These are phyloP conservation scores for Musca domestica DNA, from an alignment of 1,140 invertebrate species.

Conservation along the genomic window DNA sequence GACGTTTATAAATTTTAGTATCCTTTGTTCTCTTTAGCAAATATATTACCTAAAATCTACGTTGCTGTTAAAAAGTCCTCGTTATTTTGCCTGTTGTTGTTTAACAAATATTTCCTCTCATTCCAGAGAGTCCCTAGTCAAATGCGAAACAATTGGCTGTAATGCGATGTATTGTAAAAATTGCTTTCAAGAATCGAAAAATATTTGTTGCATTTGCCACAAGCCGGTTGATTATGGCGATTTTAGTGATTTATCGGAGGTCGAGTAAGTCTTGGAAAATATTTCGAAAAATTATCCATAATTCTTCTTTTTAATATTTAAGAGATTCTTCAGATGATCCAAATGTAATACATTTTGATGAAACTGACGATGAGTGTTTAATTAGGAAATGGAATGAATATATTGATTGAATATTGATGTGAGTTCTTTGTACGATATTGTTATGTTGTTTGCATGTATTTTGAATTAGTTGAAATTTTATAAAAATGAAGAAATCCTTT, in stretches of 20 bases:
- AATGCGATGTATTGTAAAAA: constrained; percentile 68
- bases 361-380: neutral
- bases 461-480: too few relatives aligned
- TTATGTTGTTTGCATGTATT: too few relatives aligned
- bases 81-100: too few relatives aligned
- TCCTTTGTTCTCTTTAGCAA: too few relatives aligned
- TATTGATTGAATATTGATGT: too few relatives aligned
- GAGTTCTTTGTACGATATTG: too few relatives aligned
- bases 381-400: neutral
- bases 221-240: constrained; percentile 73
- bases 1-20: too few relatives aligned
- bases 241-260: constrained; percentile 70
- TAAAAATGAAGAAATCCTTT: too few relatives aligned
- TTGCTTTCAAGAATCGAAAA: constrained; percentile 71
- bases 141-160: constrained; percentile 66
- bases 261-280: constrained; percentile 59
- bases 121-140: constrained; percentile 29
- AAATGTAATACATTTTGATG: constrained; percentile 5
- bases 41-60: too few relatives aligned
- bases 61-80: too few relatives aligned
- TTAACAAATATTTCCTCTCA: constrained; percentile 20
- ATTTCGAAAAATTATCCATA: neutral
- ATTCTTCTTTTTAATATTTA: neutral
- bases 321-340: constrained; percentile 34
- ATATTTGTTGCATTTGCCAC: constrained; percentile 72